Base-by-base conservation (phyloP, 2,888 invertebrate species). In the Hipparchia sbordonii region DNA sequence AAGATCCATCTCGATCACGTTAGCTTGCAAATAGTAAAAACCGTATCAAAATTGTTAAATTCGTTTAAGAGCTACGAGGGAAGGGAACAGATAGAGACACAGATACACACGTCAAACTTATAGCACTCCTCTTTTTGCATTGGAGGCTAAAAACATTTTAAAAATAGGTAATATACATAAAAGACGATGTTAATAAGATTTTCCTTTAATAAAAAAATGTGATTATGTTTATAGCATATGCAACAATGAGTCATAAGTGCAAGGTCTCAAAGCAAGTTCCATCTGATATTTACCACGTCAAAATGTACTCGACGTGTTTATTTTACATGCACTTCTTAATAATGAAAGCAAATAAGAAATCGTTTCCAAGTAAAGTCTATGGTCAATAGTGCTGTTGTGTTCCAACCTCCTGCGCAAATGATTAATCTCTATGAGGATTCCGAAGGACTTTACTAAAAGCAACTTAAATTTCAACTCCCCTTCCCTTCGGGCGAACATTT, bases 401-500 rank as follows among this genome's bases (percentile, higher is more conserved):
- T 23, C 23, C 23, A 23, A 23, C 23, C 23, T 23, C 23, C 23
- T 23, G 23, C 23, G 23, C 23, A 23, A 23, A 23, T 23, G 23
- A 23, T 23, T 23, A 23, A 23, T 23, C 23, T 23, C 23, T 23
- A 23, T 23, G 23, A 23, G 23, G 23, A 23, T 23, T 23, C 23
- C 1, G 39, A 5, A 39, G 1, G 39, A 39, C 39, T 4, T 39
- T 39, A 39, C 39, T 39, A 4, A 1, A 39, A 39, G 39, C 39
- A 39, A 39, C 39, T 94, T 87, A 97, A 97, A 92, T 93, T 95
- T 96, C 0, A 97, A 88, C 86, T 96, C 95, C 79, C 95, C 79
- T 94, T 95, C 77, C 95, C 97, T 74, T 97, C 96, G 8, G 96
- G 90, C 0, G 96, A 96, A 84, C 97, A 97, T 70, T 81, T 48